Evolutionary conservation across 2,888 invertebrate genomes (phyloP).

Genomic region (Eristalis tenax): DNA sequence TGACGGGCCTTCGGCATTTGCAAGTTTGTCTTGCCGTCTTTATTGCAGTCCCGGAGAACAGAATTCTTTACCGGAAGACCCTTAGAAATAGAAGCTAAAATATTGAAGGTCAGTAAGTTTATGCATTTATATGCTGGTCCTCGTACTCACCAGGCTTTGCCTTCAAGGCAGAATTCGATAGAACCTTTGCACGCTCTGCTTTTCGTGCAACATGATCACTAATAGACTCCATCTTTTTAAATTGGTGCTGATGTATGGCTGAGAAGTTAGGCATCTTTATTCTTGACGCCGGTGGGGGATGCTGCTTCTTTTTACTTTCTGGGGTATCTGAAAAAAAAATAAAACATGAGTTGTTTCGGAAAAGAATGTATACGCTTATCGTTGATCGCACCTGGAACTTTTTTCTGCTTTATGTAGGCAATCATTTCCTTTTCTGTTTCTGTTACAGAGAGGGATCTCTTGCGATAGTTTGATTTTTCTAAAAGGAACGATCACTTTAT

Average conservation of each 20-base stretch:
- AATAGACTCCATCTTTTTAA: slow-evolving; percentile 86
- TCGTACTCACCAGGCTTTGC: slow-evolving; percentile 62
- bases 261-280: slow-evolving; percentile 87
- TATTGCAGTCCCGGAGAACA: slow-evolving; percentile 37
- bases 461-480: slow-evolving; percentile 78
- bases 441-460: slow-evolving; percentile 77
- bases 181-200: slow-evolving; percentile 78
- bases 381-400: slow-evolving; percentile 71
- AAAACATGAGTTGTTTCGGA: neutral
- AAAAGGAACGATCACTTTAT: neutral
- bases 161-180: slow-evolving; percentile 75
- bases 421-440: slow-evolving; percentile 72
- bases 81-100: slow-evolving; percentile 41
- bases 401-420: slow-evolving; percentile 48
- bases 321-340: neutral
- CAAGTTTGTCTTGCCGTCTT: slow-evolving; percentile 62
- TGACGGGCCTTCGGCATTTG: slow-evolving; percentile 50
- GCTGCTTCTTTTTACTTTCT: slow-evolving; percentile 21
- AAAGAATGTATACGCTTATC: neutral
- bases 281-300: slow-evolving; percentile 74
- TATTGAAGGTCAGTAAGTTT: neutral
- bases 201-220: slow-evolving; percentile 83
- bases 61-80: slow-evolving; percentile 38
- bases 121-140: neutral
- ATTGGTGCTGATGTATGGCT: slow-evolving; percentile 85